Conservation (phyloP, 2,888 invertebrate genomes). For the Diloba caeruleocephala region DNA sequence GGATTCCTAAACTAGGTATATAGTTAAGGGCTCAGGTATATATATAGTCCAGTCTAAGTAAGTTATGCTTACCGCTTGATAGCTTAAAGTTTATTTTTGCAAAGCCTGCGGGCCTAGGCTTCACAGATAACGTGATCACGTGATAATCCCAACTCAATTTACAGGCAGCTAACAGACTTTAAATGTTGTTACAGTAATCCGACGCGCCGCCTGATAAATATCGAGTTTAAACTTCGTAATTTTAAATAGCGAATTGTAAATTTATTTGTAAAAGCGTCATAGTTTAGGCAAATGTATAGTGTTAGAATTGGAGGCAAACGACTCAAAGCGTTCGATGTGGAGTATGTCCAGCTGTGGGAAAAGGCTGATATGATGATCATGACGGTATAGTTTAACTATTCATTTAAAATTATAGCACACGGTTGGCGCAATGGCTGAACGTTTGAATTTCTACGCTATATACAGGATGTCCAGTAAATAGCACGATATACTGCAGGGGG, state of each 20-base stretch:
- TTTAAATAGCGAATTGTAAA: constrained; percentile 6
- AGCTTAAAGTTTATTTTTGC: constrained; percentile 20
- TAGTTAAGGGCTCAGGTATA: background rate
- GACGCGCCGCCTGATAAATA: constrained; percentile 16
- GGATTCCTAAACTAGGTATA: background rate
- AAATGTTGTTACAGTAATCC: constrained; percentile 12
- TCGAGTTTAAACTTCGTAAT: constrained; percentile 11
- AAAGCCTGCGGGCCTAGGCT: constrained; percentile 2
- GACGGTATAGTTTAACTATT: too few relatives aligned
- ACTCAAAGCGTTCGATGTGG: too few relatives aligned
- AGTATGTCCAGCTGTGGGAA: too few relatives aligned
- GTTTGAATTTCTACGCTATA: too few relatives aligned
- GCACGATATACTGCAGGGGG: too few relatives aligned
- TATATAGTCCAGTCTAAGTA: constrained; percentile 8
- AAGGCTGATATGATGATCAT: too few relatives aligned
- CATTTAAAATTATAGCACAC: too few relatives aligned
- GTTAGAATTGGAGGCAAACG: too few relatives aligned
- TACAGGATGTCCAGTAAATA: too few relatives aligned
- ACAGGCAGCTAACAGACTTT: constrained; percentile 7
- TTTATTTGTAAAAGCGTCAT: too few relatives aligned
- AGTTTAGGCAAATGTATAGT: too few relatives aligned
- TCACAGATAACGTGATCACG: constrained; percentile 24
- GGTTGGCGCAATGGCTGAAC: too few relatives aligned
- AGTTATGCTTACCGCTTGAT: constrained; percentile 7
- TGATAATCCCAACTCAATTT: constrained; percentile 34